Conservation (phyloP, 2,888 invertebrate species). For the Suillia variegata region DNA sequence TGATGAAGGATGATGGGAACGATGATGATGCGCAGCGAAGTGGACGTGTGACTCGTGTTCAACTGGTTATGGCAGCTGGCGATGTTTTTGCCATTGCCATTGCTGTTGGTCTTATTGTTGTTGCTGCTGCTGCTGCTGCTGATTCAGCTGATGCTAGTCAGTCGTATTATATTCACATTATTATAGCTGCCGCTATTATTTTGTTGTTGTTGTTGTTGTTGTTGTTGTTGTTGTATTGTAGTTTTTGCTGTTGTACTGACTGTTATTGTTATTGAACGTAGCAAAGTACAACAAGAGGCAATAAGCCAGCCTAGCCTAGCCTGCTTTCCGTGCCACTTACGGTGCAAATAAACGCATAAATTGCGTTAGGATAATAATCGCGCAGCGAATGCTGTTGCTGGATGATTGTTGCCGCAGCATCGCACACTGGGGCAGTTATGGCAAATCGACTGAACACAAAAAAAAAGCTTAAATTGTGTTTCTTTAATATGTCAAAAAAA, state of each 20-base stretch:
- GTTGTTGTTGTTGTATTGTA: no score
- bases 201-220: no score
- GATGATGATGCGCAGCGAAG: constrained; percentile 21
- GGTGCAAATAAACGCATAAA: constrained; percentile 47
- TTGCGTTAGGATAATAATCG: constrained; percentile 60
- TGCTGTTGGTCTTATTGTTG: constrained; percentile 18
- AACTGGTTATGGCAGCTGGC: constrained; percentile 35
- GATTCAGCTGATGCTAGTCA: no score
- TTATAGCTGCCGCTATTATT: no score
- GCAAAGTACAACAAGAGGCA: no score
- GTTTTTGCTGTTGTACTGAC: no score
- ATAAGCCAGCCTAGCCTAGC: no score
- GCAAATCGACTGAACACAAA: no score
- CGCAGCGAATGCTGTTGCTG: constrained; percentile 32
- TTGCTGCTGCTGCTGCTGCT: constrained; percentile 19
- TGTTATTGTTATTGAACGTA: background rate
- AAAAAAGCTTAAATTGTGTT: no score
- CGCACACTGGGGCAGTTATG: background rate
- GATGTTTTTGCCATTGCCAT: constrained; percentile 10
- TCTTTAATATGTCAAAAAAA: no score
- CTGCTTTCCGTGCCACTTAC: constrained; percentile 14
- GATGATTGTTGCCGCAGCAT: constrained; percentile 14
- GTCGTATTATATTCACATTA: no score
- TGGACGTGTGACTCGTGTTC: constrained; percentile 42
- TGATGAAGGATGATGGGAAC: constrained; percentile 3